Evolutionary conservation across 1,140 invertebrate genomes (phyloP).

Genomic region (Zaprionus gabonicus): DNA sequence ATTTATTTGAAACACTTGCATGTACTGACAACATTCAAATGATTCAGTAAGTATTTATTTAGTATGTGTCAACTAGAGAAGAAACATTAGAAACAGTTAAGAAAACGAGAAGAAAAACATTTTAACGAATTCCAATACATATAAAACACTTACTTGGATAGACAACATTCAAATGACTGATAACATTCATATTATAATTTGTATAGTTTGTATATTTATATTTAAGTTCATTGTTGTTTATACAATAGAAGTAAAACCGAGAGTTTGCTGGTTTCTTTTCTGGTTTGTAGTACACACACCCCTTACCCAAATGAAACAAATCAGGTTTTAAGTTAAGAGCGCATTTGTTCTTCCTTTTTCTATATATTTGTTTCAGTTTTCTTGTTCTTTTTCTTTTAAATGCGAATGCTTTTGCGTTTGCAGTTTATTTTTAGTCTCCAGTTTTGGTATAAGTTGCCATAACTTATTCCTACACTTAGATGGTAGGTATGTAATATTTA

Average conservation of each 20-base stretch:
- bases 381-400: slow-evolving; percentile 49
- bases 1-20: background rate
- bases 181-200: no score
- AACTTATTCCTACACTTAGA: slow-evolving; percentile 70
- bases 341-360: slow-evolving; percentile 21
- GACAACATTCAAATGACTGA: background rate
- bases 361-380: slow-evolving; percentile 12
- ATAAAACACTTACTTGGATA: background rate
- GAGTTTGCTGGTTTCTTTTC: no score
- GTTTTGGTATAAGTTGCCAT: slow-evolving; percentile 77
- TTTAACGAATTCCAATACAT: background rate
- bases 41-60: no score
- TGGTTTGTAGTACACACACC: background rate
- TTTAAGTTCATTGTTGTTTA: no score
- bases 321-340: slow-evolving; percentile 8
- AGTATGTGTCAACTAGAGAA: no score
- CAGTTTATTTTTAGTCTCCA: slow-evolving; percentile 73
- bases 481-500: slow-evolving; percentile 55
- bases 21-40: background rate
- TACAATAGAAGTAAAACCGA: no score
- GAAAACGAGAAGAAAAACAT: background rate
- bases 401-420: slow-evolving; percentile 73
- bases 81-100: background rate
- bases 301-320: slow-evolving; percentile 9
- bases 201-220: no score